Percentiles rank a stretch among this genome's conserved stretches.
Evolutionary conservation across 1,140 invertebrate genomes (phyloP).

Genomic region (Bombus sibiricus): DNA sequence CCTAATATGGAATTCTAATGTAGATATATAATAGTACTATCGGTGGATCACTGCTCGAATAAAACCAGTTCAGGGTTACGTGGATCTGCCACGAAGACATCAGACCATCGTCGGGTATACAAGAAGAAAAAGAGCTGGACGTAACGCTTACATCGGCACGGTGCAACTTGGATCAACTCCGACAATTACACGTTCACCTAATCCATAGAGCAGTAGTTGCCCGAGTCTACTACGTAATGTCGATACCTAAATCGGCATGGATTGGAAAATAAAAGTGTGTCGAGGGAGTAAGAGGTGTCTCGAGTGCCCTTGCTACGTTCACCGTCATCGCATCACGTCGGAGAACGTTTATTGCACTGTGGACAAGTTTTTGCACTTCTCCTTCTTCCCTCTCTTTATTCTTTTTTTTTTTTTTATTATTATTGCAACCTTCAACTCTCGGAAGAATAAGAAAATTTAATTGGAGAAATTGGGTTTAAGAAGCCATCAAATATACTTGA

Average conservation of each 20-base stretch:
- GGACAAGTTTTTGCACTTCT: not conserved
- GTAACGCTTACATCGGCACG: slow-evolving; percentile 3
- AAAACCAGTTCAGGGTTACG: slow-evolving; percentile 37
- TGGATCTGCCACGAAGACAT: not conserved
- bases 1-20: not conserved
- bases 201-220: not conserved
- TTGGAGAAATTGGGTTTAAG: too few species aligned
- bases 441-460: too few species aligned
- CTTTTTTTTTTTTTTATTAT: too few species aligned
- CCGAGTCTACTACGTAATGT: slow-evolving; percentile 23
- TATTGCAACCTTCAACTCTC: too few species aligned
- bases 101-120: not conserved
- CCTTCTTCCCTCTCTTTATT: not conserved
- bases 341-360: not conserved
- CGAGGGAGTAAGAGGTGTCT: slow-evolving; percentile 38
- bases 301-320: slow-evolving; percentile 43
- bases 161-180: not conserved
- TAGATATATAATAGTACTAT: not conserved
- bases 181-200: slow-evolving; percentile 37
- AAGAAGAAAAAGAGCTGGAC: not conserved
- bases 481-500: too few species aligned
- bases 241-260: slow-evolving; percentile 71
- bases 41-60: not conserved
- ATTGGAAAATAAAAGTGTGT: slow-evolving; percentile 55
- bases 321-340: not conserved